These are phyloP conservation scores for Morone saxatilis DNA, from an alignment of 2,113 vertebrate genomes.

Conservation along the genomic window DNA sequence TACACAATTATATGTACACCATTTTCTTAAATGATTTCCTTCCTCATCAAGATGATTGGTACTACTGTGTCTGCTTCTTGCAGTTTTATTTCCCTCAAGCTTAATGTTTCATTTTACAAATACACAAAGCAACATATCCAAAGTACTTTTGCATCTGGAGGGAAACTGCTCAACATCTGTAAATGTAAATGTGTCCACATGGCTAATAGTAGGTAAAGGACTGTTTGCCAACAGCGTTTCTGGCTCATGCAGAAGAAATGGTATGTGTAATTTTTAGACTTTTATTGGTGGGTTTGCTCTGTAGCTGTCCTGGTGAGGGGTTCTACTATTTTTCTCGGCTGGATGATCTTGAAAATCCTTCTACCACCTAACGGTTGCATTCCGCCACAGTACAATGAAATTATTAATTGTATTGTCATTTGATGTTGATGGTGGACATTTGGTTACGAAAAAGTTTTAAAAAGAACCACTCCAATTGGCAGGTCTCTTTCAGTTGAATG, in stretches of 20 bases:
- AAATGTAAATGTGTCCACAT: conserved; percentile 37
- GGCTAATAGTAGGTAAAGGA: conserved; percentile 21
- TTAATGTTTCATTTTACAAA: conserved; percentile 17
- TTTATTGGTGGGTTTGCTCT: conserved; percentile 7
- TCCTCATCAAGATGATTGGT: neutral
- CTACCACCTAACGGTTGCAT: neutral
- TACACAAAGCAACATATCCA: neutral
- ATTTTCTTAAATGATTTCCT: neutral
- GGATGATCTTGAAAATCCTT: neutral
- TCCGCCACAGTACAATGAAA: neutral
- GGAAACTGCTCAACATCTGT: conserved; percentile 9
- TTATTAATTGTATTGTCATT: no score
- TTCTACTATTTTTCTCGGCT: neutral
- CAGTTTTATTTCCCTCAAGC: neutral
- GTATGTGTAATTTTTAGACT: conserved; percentile 13
- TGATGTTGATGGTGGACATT: no score
- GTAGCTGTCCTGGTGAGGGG: neutral
- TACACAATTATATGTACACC: no score
- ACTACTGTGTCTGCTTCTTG: neutral
- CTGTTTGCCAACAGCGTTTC: conserved; percentile 20
- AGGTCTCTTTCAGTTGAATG: no score
- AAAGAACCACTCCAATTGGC: no score
- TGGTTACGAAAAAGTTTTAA: no score
- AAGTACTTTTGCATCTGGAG: conserved; percentile 12
- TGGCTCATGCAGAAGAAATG: conserved; percentile 13